Conservation (phyloP, 2,113 vertebrate species). For the Thalassoma bifasciatum region DNA sequence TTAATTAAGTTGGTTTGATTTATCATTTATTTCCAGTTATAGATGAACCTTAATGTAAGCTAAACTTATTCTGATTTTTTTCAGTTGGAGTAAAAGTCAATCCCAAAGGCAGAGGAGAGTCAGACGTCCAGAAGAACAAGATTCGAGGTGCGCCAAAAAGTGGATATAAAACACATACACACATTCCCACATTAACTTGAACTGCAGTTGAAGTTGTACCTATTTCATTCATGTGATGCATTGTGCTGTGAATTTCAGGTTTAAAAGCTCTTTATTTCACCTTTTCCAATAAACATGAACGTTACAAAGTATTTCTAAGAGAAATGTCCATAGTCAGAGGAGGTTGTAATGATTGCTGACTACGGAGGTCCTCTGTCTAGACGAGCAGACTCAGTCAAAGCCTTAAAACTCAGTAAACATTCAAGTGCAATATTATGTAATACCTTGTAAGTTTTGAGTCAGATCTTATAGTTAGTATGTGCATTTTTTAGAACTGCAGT, state of each 20-base stretch:
- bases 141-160: too few relatives aligned
- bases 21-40: background rate
- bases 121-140: constrained; percentile 85
- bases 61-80: constrained; percentile 47
- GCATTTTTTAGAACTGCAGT: constrained; percentile 28
- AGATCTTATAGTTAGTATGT: constrained; percentile 43
- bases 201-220: too few relatives aligned
- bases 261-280: background rate
- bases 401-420: constrained; percentile 46
- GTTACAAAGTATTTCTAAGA: constrained; percentile 6
- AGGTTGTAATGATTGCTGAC: constrained; percentile 4
- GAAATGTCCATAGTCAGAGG: background rate
- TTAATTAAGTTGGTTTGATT: constrained; percentile 15
- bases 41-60: background rate
- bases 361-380: background rate
- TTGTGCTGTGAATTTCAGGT: too few relatives aligned
- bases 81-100: constrained; percentile 85
- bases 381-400: background rate
- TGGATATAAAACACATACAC: too few relatives aligned
- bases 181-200: too few relatives aligned
- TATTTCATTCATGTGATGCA: too few relatives aligned
- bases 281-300: constrained; percentile 15
- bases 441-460: constrained; percentile 26
- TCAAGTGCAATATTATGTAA: constrained; percentile 46
- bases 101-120: constrained; percentile 81